Conservation (phyloP, 2,888 invertebrate species). For the Magallana nippona region DNA sequence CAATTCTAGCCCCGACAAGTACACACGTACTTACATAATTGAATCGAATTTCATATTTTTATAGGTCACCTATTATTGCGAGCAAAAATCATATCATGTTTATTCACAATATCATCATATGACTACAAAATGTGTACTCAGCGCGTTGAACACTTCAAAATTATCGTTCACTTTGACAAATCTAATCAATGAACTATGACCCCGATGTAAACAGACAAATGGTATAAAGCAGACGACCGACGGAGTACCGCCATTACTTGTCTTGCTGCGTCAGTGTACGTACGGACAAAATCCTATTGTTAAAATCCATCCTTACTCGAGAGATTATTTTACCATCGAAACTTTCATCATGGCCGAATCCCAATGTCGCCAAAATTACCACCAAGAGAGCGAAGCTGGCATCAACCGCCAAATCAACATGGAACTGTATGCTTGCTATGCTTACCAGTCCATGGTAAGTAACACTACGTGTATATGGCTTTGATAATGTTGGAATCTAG, state of each 20-base stretch:
- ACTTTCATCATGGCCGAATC: constrained; percentile 66
- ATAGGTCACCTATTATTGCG: too few species aligned
- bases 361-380: constrained; percentile 80
- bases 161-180: background rate
- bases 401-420: constrained; percentile 80
- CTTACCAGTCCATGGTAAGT: constrained; percentile 79
- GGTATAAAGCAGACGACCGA: background rate
- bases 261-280: constrained; percentile 80
- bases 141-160: too few species aligned
- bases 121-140: too few species aligned
- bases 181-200: background rate
- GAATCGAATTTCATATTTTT: too few species aligned
- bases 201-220: background rate
- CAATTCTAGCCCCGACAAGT: too few species aligned
- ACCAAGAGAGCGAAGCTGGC: constrained; percentile 77
- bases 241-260: constrained; percentile 54
- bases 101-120: too few species aligned
- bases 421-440: constrained; percentile 79
- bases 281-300: constrained; percentile 69
- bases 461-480: too few species aligned
- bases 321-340: constrained; percentile 15
- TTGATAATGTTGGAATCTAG: too few species aligned
- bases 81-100: too few species aligned
- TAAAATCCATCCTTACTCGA: constrained; percentile 32
- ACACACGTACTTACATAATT: too few species aligned